Percentiles rank a stretch among this genome's conserved stretches.
These are phyloP conservation scores for Peromyscus eremicus DNA, from an alignment of 2,797 vertebrate genomes.

Conservation along the genomic window DNA sequence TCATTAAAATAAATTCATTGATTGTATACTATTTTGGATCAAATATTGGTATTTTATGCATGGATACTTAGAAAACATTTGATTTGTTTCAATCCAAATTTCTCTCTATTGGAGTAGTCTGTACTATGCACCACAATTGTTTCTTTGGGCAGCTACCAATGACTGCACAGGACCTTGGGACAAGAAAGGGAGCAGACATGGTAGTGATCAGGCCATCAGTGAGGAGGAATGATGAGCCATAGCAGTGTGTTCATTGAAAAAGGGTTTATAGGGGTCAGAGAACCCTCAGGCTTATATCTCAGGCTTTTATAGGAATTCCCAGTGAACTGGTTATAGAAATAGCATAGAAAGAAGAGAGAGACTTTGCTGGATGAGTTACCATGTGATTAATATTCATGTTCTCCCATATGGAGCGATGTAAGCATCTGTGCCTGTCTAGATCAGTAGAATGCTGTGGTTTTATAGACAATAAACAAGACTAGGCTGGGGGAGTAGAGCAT, in stretches of 20 bases:
- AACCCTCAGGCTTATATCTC: not conserved
- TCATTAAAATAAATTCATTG: slow-evolving; percentile 38
- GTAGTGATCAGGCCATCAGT: not conserved
- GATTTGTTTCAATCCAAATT: not conserved
- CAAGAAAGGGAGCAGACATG: not conserved
- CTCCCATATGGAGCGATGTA: not conserved
- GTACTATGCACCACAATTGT: not conserved
- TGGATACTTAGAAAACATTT: not conserved
- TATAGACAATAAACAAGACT: not conserved
- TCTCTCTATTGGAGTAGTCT: not conserved
- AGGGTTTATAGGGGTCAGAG: not conserved
- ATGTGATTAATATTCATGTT: not conserved
- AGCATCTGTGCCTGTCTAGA: not conserved
- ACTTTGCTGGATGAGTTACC: not conserved
- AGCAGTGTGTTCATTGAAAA: not conserved
- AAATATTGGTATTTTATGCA: not conserved
- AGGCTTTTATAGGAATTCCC: not conserved
- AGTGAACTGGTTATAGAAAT: not conserved
- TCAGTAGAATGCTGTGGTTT: not conserved
- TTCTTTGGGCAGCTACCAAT: not conserved
- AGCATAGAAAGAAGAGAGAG: not conserved
- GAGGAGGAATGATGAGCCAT: not conserved
- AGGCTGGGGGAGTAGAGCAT: not conserved
- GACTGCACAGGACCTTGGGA: not conserved
- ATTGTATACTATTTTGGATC: not conserved